These are phyloP conservation scores for Scarus forsteni DNA, from an alignment of 2,797 vertebrate species.

Conservation along the genomic window DNA sequence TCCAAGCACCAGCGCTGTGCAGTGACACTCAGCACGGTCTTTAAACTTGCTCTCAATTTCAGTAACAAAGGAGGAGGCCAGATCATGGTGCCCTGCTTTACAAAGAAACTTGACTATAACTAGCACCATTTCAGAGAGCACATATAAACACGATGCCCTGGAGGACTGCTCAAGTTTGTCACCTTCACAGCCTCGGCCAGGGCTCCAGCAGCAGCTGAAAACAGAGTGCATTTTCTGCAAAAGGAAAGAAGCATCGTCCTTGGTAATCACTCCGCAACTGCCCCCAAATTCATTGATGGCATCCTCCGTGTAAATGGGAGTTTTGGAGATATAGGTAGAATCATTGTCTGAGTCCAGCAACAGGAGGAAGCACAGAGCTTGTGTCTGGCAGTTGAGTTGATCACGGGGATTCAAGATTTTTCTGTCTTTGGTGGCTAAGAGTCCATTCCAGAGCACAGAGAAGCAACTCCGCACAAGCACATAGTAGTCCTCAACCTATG, in stretches of 20 bases:
- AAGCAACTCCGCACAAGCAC: constrained; percentile 84
- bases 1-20: constrained; percentile 70
- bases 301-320: constrained; percentile 68
- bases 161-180: background rate
- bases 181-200: background rate
- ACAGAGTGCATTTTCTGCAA: constrained; percentile 65
- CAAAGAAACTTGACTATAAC: constrained; percentile 83
- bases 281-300: constrained; percentile 80
- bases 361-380: constrained; percentile 88
- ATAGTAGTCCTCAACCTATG: constrained; percentile 79
- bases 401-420: constrained; percentile 44
- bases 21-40: constrained; percentile 17
- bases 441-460: constrained; percentile 85
- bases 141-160: constrained; percentile 29
- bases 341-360: constrained; percentile 78
- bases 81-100: constrained; percentile 67
- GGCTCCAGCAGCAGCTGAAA: constrained; percentile 38
- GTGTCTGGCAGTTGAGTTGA: constrained; percentile 78
- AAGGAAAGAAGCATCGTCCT: constrained; percentile 80
- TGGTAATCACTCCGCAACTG: constrained; percentile 41
- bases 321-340: constrained; percentile 51
- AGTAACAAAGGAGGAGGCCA: constrained; percentile 68
- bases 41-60: constrained; percentile 51
- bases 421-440: constrained; percentile 52
- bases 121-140: constrained; percentile 83